Conservation (phyloP, 2,797 vertebrate species). For the Chiloscyllium punctatum region DNA sequence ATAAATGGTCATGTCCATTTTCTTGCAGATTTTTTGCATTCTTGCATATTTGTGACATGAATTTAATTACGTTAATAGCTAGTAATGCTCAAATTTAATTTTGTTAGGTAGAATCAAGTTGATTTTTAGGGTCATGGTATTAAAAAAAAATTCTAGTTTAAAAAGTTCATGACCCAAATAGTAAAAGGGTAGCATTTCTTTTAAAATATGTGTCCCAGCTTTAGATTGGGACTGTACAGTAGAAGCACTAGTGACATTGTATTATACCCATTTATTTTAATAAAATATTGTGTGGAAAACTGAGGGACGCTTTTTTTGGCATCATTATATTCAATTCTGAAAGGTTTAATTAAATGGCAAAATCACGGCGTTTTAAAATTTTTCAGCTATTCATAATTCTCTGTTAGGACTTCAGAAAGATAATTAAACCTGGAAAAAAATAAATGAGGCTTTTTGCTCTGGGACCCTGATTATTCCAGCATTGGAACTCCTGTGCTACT, state of each 20-base stretch:
- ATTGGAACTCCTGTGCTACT: not conserved
- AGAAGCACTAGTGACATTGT: not conserved
- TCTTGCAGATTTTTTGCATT: conserved; percentile 53
- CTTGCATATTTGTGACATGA: conserved; percentile 71
- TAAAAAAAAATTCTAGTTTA: conserved; percentile 45
- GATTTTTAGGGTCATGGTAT: conserved; percentile 68
- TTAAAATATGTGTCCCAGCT: not conserved
- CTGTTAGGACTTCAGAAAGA: not conserved
- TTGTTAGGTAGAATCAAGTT: conserved; percentile 60
- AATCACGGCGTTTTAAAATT: not conserved
- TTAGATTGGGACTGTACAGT: not conserved
- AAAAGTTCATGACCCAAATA: conserved; percentile 4
- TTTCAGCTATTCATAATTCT: not conserved
- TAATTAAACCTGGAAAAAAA: not conserved
- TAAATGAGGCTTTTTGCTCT: not conserved
- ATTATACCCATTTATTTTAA: not conserved
- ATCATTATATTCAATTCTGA: not conserved
- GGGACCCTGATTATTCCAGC: not conserved
- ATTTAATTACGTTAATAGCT: conserved; percentile 72
- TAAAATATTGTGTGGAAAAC: not conserved
- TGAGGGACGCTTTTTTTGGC: not conserved
- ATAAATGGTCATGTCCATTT: conserved; percentile 74
- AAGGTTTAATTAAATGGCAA: not conserved
- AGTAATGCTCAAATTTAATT: conserved; percentile 69
- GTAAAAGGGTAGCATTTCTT: not conserved